Evolutionary conservation across 2,113 vertebrate species (phyloP).

Genomic region (Cercocebus atys): DNA sequence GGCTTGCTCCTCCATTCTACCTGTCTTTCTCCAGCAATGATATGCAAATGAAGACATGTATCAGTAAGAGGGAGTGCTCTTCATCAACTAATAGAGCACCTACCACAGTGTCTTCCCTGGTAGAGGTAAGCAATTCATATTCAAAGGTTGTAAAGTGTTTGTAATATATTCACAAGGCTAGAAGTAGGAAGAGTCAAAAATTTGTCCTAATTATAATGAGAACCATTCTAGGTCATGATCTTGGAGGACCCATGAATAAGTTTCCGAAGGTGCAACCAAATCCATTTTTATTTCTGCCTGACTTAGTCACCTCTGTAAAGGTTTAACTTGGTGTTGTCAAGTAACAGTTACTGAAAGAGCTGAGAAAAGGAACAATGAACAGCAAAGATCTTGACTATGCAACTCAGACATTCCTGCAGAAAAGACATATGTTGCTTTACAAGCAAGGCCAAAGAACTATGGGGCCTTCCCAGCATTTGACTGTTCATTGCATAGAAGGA

Average conservation of each 20-base stretch:
- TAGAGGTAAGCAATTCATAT: background rate
- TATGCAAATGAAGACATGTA: background rate
- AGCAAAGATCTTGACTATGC: background rate
- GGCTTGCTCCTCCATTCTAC: background rate
- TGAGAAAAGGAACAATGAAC: background rate
- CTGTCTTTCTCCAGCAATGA: background rate
- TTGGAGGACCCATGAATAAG: background rate
- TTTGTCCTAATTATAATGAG: background rate
- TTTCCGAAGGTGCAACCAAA: background rate
- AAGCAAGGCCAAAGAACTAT: background rate
- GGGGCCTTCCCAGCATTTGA: background rate
- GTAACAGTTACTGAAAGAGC: background rate
- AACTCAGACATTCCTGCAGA: background rate
- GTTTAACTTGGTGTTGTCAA: background rate
- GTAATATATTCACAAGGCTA: background rate
- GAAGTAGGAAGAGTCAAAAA: background rate
- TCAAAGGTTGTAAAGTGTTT: background rate
- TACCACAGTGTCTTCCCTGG: background rate
- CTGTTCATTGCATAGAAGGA: background rate
- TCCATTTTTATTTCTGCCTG: background rate
- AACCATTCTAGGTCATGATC: background rate
- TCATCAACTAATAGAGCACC: background rate
- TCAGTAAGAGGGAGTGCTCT: background rate
- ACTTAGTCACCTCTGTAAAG: background rate
- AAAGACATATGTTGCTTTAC: background rate